phyloP scores from a whole-genome alignment of 2,797 vertebrate species.

The Alauda arvensis region DNA sequence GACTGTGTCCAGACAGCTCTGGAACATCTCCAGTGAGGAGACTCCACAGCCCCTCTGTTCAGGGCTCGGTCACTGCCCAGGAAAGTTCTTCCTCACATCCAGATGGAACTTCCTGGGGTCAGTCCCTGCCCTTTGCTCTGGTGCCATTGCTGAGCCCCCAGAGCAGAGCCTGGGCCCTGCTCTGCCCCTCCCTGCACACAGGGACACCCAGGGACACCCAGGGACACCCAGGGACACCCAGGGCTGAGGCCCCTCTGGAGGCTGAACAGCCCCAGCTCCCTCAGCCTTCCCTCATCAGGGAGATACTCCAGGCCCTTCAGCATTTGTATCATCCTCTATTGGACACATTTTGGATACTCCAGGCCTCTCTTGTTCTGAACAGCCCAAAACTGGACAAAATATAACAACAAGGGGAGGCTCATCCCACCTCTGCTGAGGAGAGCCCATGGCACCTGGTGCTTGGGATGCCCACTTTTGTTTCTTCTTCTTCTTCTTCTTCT shows the following conservation, averaged over 20 bases:
- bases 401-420: background rate
- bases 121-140: background rate
- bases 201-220: background rate
- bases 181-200: background rate
- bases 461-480: background rate
- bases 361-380: background rate
- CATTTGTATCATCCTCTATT: background rate
- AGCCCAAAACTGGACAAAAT: background rate
- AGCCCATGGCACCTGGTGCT: accelerated
- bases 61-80: background rate
- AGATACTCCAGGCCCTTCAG: background rate
- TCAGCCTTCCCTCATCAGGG: accelerated
- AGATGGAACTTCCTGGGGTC: background rate
- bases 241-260: background rate
- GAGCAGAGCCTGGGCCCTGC: background rate
- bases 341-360: background rate
- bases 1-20: background rate
- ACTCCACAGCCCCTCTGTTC: background rate
- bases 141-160: background rate
- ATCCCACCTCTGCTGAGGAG: background rate
- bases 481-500: background rate
- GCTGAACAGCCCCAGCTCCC: background rate
- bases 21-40: background rate
- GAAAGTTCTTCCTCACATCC: background rate
- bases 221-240: background rate